phyloP scores from a whole-genome alignment of 1,140 invertebrate species.

The Glossosoma conforme region DNA sequence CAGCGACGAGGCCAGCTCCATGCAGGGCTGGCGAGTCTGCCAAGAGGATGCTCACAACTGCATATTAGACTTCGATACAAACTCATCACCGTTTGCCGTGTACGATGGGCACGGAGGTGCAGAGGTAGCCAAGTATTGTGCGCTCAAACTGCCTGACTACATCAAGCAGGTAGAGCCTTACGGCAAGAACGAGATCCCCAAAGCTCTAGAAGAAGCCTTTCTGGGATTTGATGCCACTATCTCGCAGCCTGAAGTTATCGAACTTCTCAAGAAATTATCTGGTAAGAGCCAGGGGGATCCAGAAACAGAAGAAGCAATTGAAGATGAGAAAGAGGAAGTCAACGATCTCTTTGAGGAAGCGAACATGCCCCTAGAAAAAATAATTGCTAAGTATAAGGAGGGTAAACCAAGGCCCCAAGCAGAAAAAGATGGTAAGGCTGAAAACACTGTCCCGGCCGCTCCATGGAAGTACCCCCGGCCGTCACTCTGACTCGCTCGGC shows the following conservation, averaged over 20 bases:
- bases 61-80: conserved; percentile 77
- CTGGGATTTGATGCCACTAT: conserved; percentile 85
- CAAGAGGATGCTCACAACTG: conserved; percentile 99
- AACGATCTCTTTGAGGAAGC: conserved; percentile 75
- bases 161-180: conserved; percentile 77
- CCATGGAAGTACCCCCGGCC: too few relatives aligned
- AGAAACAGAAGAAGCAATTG: conserved; percentile 41
- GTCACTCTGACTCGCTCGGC: too few relatives aligned
- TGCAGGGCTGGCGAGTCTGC: conserved; percentile 96
- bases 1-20: conserved; percentile 82
- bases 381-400: conserved; percentile 60
- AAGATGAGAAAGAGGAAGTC: conserved; percentile 66
- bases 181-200: conserved; percentile 66
- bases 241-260: conserved; percentile 65
- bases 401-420: conserved; percentile 9
- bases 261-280: conserved; percentile 69
- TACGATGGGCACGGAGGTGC: conserved; percentile 97
- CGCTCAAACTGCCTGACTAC: conserved; percentile 80
- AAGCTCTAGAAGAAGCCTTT: conserved; percentile 84
- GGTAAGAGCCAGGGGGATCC: too few relatives aligned
- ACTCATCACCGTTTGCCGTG: conserved; percentile 87
- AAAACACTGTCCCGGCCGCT: too few relatives aligned
- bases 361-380: conserved; percentile 72
- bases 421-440: neutral
- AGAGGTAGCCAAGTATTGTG: conserved; percentile 90